Evolutionary conservation across 2,797 vertebrate species (phyloP), one percentile per base, ranked within the genome.

Genomic region (Carapus acus): DNA sequence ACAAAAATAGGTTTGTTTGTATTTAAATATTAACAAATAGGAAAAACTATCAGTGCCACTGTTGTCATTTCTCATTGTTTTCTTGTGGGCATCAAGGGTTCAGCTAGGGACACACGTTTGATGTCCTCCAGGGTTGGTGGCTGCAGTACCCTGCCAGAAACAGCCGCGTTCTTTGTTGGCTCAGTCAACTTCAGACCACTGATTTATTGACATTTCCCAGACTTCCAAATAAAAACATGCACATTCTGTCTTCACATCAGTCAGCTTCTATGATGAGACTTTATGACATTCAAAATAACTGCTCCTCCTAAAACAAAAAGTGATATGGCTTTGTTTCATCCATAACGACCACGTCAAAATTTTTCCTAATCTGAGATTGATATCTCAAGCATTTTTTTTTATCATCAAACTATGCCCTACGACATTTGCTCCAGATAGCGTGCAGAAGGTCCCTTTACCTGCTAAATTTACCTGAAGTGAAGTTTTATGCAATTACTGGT

Each of bases 41-140:
- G 6, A 15, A 36, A 36, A 36, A 43, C 29, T 49, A 14, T 19
- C 19, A n/a, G n/a, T 7, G 3, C 4, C n/a, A 15, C 9, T 31
- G 2, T 48, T 43, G 9, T n/a, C n/a, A n/a, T n/a, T 33, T 33
- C 14, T 46, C 11, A 43, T 48, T 18, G 48, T 48, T 48, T 13
- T 47, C 3, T 8, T 38, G n/a, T 40, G 6, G n/a, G n/a, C 13
- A 21, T 7, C 31, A 33, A 3, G 31, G 31, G 31, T 33, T 33
- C 11, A 33, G 8, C 14, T 36, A 3, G 6, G 34, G 14, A 36
- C 11, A 15, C 34, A 36, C 4, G n/a, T 36, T 15, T n/a, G 4
- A 15, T 15, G 34, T 36, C 34, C 34, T 36, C 34, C 34, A 36
- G 14, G n/a, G 4, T 13, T 7, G 13, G n/a, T 36, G 34, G n/a